phyloP scores from a whole-genome alignment of 2,113 vertebrate genomes.

The Fregetta grallaria region DNA sequence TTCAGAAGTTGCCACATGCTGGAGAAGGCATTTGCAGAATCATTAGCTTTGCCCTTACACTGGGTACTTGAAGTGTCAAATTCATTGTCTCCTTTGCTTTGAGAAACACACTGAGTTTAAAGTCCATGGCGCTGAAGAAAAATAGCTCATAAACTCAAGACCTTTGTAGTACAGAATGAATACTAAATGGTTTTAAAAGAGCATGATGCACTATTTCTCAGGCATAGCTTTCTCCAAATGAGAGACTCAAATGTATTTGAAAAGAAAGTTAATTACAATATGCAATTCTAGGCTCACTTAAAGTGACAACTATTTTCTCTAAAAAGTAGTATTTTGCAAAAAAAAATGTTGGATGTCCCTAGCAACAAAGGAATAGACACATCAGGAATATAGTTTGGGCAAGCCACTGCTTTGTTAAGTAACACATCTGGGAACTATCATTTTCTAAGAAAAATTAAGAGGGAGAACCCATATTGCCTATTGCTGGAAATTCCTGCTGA shows the following conservation, averaged over 20 bases:
- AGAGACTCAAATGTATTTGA: constrained; percentile 57
- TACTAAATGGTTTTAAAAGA: constrained; percentile 62
- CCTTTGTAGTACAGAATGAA: constrained; percentile 39
- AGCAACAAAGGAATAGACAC: not conserved
- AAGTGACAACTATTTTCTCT: constrained; percentile 23
- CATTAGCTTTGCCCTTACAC: not conserved
- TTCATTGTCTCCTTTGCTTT: constrained; percentile 55
- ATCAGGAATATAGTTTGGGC: not conserved
- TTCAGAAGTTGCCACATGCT: not conserved
- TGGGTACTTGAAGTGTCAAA: not conserved
- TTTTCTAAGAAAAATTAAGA: not conserved
- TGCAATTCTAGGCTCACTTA: constrained; percentile 35
- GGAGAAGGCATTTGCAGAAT: not conserved
- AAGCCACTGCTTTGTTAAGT: not conserved
- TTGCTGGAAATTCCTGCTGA: not conserved
- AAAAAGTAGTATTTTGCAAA: not conserved
- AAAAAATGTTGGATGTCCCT: not conserved
- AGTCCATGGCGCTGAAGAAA: constrained; percentile 55
- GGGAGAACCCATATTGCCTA: not conserved
- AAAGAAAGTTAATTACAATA: constrained; percentile 58
- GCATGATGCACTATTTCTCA: constrained; percentile 47
- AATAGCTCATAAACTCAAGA: constrained; percentile 54
- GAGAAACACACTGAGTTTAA: constrained; percentile 60
- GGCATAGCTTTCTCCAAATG: constrained; percentile 50
- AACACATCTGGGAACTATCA: not conserved